Conservation (phyloP, 2,797 vertebrate species). For the Meriones psammophilus region DNA sequence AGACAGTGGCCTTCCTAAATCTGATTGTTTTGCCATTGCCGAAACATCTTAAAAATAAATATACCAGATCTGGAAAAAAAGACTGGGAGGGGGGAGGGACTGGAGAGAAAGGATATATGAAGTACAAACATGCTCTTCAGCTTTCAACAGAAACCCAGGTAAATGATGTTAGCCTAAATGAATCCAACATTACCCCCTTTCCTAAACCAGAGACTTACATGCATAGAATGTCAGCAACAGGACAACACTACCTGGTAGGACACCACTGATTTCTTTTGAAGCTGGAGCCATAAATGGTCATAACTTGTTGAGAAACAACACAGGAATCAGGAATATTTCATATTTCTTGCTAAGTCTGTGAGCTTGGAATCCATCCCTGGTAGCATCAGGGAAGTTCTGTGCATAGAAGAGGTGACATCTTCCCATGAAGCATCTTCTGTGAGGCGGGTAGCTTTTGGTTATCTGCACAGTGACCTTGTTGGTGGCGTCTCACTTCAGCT, state of each 20-base stretch:
- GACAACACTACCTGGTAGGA: background rate
- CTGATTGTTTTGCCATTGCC: background rate
- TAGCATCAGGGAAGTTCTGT: background rate
- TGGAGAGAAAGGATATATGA: background rate
- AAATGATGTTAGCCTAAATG: conserved; percentile 18
- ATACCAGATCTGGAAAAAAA: conserved; percentile 1
- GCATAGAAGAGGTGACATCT: background rate
- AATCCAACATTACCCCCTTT: background rate
- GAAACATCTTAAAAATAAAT: conserved; percentile 49
- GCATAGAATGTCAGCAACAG: background rate
- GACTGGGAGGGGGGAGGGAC: background rate
- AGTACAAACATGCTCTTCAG: background rate
- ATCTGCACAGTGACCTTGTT: background rate
- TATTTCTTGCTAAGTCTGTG: background rate
- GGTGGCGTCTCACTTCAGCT: background rate
- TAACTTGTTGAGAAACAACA: conserved; percentile 11
- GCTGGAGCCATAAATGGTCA: background rate
- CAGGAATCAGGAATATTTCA: background rate
- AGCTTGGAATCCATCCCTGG: background rate
- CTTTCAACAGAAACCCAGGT: background rate
- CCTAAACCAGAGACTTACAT: background rate
- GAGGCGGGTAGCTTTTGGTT: background rate
- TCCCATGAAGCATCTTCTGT: background rate
- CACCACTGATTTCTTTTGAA: conserved; percentile 28
- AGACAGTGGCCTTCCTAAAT: background rate